Base-by-base conservation (phyloP, 2,888 invertebrate species). In the Drosophila neotestacea region DNA sequence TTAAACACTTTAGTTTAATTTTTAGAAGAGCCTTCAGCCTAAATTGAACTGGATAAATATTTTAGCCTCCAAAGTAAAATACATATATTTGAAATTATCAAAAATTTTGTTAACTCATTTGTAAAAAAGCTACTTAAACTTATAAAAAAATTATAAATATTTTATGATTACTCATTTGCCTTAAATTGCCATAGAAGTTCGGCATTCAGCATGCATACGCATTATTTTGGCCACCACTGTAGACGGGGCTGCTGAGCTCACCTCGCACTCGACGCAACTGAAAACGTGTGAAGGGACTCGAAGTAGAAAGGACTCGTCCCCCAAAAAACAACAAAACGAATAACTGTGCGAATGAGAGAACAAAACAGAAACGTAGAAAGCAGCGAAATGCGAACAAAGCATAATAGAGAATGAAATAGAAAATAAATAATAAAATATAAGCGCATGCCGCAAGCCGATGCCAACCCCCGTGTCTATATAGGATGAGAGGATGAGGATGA, bases 391-490 rank as follows among this genome's bases (percentile, higher is more conserved):
- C 64, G 65, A 59, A 73, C 69, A 73, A 86, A 74, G 70, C 84
- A 70, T 69, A 85, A 87, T 86, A 88, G 79, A 78, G 71, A 81
- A 84, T 64, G 69, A 81, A 88, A 85, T 88, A 86, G 87, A 81
- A 77, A 88, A 87, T 77, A 88, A 84, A 86, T 86, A 86, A 85
- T 87, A 74, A 84, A 86, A 77, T 75, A 72, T 84, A 85, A 86
- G 82, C 81, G 70, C 65, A 65, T 60, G 65, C 67, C 83, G 41
- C 42, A 55, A 48, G 59, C 59, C 59, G 48, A 39, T 62, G 73
- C 73, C 83, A 83, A 85, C 85, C 85, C 86, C 81, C 41, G 67
- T 16, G 27, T 34, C 16, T 28, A 27, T 41, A 47, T 28, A 9
- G 50, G 72, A 79, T 65, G 73, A 65, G 69, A 30, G 30, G 7